Conservation (phyloP, 2,888 invertebrate species). For the Mystacides longicornis region DNA sequence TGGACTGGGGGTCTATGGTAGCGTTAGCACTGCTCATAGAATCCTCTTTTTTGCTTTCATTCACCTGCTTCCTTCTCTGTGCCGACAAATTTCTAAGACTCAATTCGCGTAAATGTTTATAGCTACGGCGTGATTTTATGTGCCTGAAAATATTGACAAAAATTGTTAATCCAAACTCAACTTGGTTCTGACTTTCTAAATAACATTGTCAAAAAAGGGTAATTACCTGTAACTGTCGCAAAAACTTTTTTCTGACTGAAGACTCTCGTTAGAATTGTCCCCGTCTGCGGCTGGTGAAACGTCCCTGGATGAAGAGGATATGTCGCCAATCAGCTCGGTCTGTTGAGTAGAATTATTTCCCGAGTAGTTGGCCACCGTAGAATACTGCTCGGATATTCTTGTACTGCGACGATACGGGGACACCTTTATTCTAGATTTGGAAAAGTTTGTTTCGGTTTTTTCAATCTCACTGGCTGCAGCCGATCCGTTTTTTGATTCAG, state of each 20-base stretch:
- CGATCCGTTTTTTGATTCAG: slow-evolving; percentile 28
- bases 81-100: slow-evolving; percentile 24
- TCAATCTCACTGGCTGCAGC: slow-evolving; percentile 33
- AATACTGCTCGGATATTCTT: slow-evolving; percentile 34
- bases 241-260: slow-evolving; percentile 9
- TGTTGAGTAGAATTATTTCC: slow-evolving; percentile 31
- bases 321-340: slow-evolving; percentile 21
- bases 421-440: slow-evolving; percentile 43
- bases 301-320: slow-evolving; percentile 22
- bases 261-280: slow-evolving; percentile 13
- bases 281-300: slow-evolving; percentile 8
- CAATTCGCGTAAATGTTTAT: slow-evolving; percentile 37
- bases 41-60: slow-evolving; percentile 7
- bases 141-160: slow-evolving; percentile 27
- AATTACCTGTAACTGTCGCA: slow-evolving; percentile 20
- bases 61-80: slow-evolving; percentile 11
- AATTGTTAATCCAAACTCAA: not conserved
- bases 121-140: slow-evolving; percentile 40
- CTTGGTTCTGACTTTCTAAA: not conserved
- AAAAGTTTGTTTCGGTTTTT: slow-evolving; percentile 42
- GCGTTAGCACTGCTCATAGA: slow-evolving; percentile 24
- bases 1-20: slow-evolving; percentile 19
- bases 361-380: slow-evolving; percentile 40
- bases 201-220: not conserved
- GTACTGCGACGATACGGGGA: slow-evolving; percentile 42